phyloP scores from a whole-genome alignment of 1,140 invertebrate species.

The Drosophila rufa region DNA sequence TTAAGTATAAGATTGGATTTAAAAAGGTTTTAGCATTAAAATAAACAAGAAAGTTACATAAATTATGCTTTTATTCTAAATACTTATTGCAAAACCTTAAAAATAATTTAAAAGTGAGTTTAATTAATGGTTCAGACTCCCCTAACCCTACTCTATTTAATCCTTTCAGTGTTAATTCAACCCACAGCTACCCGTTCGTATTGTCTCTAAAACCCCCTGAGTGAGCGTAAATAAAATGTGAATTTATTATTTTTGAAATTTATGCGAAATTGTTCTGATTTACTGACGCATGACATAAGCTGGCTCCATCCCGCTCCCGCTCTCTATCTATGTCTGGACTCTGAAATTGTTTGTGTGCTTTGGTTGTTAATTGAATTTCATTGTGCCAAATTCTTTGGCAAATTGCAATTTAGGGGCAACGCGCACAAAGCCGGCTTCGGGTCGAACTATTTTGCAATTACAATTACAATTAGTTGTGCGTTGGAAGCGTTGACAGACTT shows the following conservation, averaged over 20 bases:
- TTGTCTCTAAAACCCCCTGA: no score
- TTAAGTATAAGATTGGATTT: no score
- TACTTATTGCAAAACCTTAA: no score
- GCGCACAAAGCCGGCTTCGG: slow-evolving; percentile 18
- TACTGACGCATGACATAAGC: slow-evolving; percentile 34
- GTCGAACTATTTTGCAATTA: slow-evolving; percentile 65
- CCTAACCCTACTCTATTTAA: background rate
- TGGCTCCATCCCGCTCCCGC: background rate
- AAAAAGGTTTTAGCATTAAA: no score
- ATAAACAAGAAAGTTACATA: no score
- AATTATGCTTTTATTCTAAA: background rate
- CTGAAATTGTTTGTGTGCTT: slow-evolving; percentile 8
- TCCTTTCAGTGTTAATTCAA: background rate
- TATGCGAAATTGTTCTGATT: slow-evolving; percentile 45
- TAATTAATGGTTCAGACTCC: no score
- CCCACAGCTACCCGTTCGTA: background rate
- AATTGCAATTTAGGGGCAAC: slow-evolving; percentile 61
- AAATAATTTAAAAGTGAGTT: no score
- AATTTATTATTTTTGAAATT: slow-evolving; percentile 45
- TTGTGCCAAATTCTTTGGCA: slow-evolving; percentile 66
- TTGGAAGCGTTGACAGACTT: slow-evolving; percentile 29
- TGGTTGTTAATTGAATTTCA: slow-evolving; percentile 64
- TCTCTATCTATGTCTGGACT: slow-evolving; percentile 1
- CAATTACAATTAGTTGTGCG: slow-evolving; percentile 57
- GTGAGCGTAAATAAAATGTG: slow-evolving; percentile 46